A percentile compares a stretch with the other conserved stretches of the same genome.
These are phyloP conservation scores for Clistopyga incitator DNA, from an alignment of 2,888 invertebrate genomes.

Conservation along the genomic window DNA sequence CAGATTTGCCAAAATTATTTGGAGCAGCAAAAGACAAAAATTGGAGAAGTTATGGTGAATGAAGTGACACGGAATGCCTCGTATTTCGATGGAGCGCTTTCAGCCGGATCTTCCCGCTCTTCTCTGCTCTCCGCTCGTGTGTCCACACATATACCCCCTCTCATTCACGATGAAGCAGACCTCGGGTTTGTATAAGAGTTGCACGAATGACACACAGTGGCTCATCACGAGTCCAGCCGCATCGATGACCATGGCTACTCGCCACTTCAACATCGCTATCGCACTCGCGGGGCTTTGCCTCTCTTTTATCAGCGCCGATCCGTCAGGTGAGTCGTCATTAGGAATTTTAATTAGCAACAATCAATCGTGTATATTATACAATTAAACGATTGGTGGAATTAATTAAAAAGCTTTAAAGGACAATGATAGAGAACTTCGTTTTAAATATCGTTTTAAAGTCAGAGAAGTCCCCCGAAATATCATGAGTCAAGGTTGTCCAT, in stretches of 20 bases:
- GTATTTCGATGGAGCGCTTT: background rate
- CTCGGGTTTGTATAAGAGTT: conserved; percentile 51
- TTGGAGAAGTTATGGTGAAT: no score
- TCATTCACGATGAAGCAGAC: conserved; percentile 35
- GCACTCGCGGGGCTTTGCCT: conserved; percentile 35
- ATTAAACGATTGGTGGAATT: no score
- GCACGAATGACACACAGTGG: conserved; percentile 4
- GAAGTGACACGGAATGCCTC: background rate
- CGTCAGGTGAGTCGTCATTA: conserved; percentile 42
- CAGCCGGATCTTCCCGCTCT: background rate
- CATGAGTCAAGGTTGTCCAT: background rate
- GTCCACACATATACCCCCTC: conserved; percentile 32
- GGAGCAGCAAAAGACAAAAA: no score
- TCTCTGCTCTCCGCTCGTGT: background rate
- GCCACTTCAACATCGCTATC: conserved; percentile 6
- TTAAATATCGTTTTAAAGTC: background rate
- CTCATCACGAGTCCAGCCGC: conserved; percentile 22
- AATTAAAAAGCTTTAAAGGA: no score
- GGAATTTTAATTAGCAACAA: background rate
- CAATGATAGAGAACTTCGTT: no score
- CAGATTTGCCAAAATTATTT: no score
- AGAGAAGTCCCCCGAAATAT: background rate
- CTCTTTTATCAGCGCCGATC: conserved; percentile 17
- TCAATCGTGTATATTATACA: no score
- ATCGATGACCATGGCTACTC: conserved; percentile 57